Evolutionary conservation across 2,888 invertebrate species (phyloP).

Genomic region (Allacma fusca): DNA sequence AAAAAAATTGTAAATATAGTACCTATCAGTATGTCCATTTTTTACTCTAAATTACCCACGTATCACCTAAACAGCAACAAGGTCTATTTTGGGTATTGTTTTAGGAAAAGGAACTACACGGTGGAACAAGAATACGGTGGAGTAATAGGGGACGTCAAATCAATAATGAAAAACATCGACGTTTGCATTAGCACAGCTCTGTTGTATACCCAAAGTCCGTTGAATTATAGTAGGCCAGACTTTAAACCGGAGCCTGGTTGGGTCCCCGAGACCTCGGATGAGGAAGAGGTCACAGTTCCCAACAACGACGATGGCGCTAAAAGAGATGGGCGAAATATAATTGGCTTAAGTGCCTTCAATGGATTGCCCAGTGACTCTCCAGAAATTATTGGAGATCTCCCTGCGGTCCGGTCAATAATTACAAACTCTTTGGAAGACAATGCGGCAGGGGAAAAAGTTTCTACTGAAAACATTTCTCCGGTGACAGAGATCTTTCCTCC

Average conservation of each 20-base stretch:
- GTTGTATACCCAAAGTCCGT: background rate
- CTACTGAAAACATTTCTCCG: no score
- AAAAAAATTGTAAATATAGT: background rate
- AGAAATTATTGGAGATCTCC: no score
- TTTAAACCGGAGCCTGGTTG: slow-evolving; percentile 12
- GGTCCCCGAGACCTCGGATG: slow-evolving; percentile 12
- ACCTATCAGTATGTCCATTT: background rate
- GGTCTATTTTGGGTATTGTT: slow-evolving; percentile 16
- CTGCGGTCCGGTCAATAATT: no score
- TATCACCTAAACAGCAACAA: slow-evolving; percentile 30
- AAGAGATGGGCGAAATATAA: no score
- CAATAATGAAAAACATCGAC: slow-evolving; percentile 22
- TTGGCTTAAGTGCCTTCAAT: no score
- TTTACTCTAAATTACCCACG: background rate
- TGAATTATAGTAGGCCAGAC: background rate
- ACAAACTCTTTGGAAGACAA: no score
- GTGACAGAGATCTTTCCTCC: no score
- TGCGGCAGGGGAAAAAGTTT: no score
- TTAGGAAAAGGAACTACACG: background rate
- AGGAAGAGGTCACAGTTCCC: background rate
- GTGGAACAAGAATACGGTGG: slow-evolving; percentile 16
- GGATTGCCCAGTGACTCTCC: no score
- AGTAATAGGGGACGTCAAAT: background rate
- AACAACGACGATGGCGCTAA: no score
- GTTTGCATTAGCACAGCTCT: slow-evolving; percentile 9